A percentile compares a stretch with the other conserved stretches of the same genome.
Conservation (phyloP, 2,113 vertebrate genomes). For the Rhinoderma darwinii region DNA sequence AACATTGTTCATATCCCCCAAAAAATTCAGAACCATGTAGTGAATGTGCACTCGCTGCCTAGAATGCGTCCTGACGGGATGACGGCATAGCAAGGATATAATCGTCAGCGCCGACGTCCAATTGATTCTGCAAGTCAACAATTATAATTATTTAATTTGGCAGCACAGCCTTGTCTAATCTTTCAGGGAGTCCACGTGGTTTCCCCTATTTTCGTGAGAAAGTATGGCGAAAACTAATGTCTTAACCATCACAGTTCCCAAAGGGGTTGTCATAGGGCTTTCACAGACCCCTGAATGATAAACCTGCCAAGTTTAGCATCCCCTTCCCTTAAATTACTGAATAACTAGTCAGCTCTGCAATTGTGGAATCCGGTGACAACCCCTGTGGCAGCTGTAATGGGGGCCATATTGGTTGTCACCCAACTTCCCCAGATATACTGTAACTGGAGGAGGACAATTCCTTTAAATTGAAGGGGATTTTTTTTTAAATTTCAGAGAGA, state of each 20-base stretch:
- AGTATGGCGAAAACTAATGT: neutral
- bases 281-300: neutral
- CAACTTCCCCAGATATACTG: too few species aligned
- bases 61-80: too few species aligned
- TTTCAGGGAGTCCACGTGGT: neutral
- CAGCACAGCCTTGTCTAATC: neutral
- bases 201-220: neutral
- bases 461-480: too few species aligned
- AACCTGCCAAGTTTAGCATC: neutral
- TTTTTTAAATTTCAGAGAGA: too few species aligned
- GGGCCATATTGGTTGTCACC: neutral
- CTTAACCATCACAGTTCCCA: neutral
- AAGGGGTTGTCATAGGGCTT: neutral
- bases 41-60: too few species aligned
- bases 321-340: neutral
- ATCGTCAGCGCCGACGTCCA: too few species aligned
- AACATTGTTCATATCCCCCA: too few species aligned
- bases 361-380: neutral
- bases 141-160: too few species aligned
- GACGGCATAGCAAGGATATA: too few species aligned
- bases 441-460: too few species aligned
- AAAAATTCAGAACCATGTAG: too few species aligned
- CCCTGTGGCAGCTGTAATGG: neutral
- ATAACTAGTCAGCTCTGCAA: neutral
- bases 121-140: too few species aligned